phyloP scores from a whole-genome alignment of 2,888 invertebrate species.

The Pollenia angustigena region DNA sequence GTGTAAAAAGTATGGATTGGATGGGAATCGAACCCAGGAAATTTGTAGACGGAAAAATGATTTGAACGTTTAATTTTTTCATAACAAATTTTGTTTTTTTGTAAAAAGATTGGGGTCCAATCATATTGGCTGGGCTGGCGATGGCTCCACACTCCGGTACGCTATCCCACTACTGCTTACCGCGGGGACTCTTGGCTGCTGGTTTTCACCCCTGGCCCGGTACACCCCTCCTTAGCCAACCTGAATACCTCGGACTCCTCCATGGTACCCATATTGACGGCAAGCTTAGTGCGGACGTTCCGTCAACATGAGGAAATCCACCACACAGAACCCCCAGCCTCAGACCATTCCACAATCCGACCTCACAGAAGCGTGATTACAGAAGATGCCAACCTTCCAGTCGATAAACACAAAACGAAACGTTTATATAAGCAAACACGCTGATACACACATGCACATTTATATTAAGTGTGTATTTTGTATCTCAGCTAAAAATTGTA shows the following conservation, averaged over 20 bases:
- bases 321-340: slow-evolving; percentile 91
- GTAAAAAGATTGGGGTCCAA: slow-evolving; percentile 89
- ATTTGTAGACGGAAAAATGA: too few relatives aligned
- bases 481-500: too few relatives aligned
- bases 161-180: slow-evolving; percentile 99
- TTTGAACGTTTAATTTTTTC: too few relatives aligned
- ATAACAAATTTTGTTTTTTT: too few relatives aligned
- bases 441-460: too few relatives aligned
- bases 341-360: slow-evolving; percentile 95
- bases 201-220: slow-evolving; percentile 99
- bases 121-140: slow-evolving; percentile 75
- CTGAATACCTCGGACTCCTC: slow-evolving; percentile 89
- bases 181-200: slow-evolving; percentile 99
- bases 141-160: slow-evolving; percentile 96
- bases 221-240: slow-evolving; percentile 92
- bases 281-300: slow-evolving; percentile 98
- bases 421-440: too few relatives aligned
- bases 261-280: slow-evolving; percentile 97
- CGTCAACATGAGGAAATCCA: slow-evolving; percentile 90
- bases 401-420: slow-evolving; percentile 72
- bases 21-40: too few relatives aligned
- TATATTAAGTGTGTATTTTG: too few relatives aligned
- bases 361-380: slow-evolving; percentile 99
- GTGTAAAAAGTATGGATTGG: too few relatives aligned
- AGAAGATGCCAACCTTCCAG: slow-evolving; percentile 99